Base-by-base conservation (phyloP, 2,113 vertebrate species). In the Nycticorax nycticorax region DNA sequence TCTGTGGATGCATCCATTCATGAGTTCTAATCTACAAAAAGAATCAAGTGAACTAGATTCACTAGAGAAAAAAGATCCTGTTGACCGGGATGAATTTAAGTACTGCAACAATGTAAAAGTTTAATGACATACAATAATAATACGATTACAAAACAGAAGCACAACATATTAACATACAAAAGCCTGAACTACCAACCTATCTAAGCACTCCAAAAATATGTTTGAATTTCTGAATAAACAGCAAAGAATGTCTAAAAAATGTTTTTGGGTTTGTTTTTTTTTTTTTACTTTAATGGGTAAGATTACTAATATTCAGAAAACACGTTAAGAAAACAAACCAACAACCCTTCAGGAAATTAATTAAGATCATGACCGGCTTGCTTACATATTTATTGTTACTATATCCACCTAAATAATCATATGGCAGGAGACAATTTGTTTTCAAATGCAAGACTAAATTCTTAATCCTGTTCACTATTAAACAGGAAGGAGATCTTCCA, bases 1-100 rank as follows among this genome's bases (percentile, higher is more conserved):
- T 99, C 81, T 99, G 99, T 32, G 95, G 98, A 93, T 99, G 99
- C 99, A 99, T 99, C 99, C 99, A 99, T 96, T 99, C 99, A 39
- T 99, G 99, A 67, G 99, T 99, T 98, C 99, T 98, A 97, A 99
- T 99, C 99, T 99, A 96, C 23, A 67, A 96, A 96, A 41, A 92
- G 60, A 93, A 93, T 88, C 22, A 90, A 64, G 17, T 56, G 23
- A 88, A 93, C 21, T 15, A 14, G 41, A 43, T 43, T 43, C 43
- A 41, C 57, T 74, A 64, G 8, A 55, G 23, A 37, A 73, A 85
- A 87, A 92, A 45, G 4, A 8, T 79, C 15, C 33, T 77, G 32
- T 26, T 60, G 30, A 90, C 7, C 14, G 30, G 3, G 9, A 73
- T 56, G 3, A 75, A 52, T 59, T 75, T 28, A 35, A 43, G 47